phyloP scores from a whole-genome alignment of 2,113 vertebrate species.

The Catharus minimus region DNA sequence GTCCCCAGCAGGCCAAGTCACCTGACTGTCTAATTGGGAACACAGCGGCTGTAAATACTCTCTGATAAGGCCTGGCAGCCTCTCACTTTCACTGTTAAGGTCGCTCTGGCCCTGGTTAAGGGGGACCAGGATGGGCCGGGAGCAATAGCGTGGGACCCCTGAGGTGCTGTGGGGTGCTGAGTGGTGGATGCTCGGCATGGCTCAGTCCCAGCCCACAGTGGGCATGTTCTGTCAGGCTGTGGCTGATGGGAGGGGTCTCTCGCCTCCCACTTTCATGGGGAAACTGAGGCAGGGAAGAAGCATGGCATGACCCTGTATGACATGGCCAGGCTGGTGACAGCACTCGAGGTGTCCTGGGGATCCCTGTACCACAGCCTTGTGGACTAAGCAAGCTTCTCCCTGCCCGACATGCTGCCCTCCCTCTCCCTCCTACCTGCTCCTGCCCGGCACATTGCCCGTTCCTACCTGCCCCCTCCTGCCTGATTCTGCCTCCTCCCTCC shows the following conservation, averaged over 20 bases:
- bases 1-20: slow-evolving; percentile 68
- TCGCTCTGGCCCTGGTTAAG: slow-evolving; percentile 44
- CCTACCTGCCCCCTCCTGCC: neutral
- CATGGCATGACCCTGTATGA: neutral
- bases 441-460: neutral
- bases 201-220: fast-evolving
- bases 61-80: slow-evolving; percentile 70
- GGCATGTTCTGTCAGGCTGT: neutral
- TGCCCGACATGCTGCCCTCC: neutral
- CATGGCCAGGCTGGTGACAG: neutral
- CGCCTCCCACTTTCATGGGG: fast-evolving
- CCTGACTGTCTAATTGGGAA: slow-evolving; percentile 72
- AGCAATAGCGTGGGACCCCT: neutral
- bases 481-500: neutral
- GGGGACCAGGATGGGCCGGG: neutral
- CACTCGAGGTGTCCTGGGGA: neutral
- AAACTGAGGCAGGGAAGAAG: neutral
- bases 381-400: neutral
- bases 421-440: no score
- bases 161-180: neutral
- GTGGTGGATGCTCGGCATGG: fast-evolving
- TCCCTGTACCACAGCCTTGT: neutral
- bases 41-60: slow-evolving; percentile 71
- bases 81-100: slow-evolving; percentile 65
- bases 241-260: neutral